These are phyloP conservation scores for Nemopilema nomurai DNA, from an alignment of 30 jellyfish, hydroid and myxozoan genomes.

Conservation along the genomic window DNA sequence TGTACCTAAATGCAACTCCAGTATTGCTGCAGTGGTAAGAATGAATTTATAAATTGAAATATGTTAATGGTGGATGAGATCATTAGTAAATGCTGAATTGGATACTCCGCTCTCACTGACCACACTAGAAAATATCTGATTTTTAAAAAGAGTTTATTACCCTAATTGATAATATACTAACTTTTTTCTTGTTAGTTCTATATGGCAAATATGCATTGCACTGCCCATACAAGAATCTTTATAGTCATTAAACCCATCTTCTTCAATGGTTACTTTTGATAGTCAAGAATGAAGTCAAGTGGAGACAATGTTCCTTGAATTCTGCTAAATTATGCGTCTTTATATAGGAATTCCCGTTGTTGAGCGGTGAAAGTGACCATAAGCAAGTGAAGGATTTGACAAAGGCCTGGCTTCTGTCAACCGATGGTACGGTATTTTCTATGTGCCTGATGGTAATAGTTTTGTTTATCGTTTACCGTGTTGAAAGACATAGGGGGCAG, in stretches of 20 bases:
- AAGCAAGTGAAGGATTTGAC: slow-evolving; percentile 28
- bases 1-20: not conserved
- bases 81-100: not conserved
- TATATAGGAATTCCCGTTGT: slow-evolving; percentile 4
- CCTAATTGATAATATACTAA: too few species aligned
- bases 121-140: too few species aligned
- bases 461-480: too few species aligned
- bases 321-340: not conserved
- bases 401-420: slow-evolving; percentile 35
- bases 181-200: too few species aligned
- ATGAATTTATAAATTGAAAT: too few species aligned
- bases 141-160: too few species aligned
- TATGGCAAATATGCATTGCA: too few species aligned
- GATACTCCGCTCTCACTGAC: too few species aligned
- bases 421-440: slow-evolving; percentile 34
- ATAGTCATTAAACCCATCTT: not conserved
- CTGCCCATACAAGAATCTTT: too few species aligned
- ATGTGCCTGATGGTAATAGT: too few species aligned
- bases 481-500: too few species aligned
- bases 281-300: not conserved
- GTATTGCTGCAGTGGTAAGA: not conserved
- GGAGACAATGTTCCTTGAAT: not conserved
- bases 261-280: not conserved
- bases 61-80: not conserved
- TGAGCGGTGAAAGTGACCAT: slow-evolving; percentile 25